Evolutionary conservation across 2,888 invertebrate species (phyloP), one percentile per base, ranked within the genome.

Genomic region (Molanna angustata): DNA sequence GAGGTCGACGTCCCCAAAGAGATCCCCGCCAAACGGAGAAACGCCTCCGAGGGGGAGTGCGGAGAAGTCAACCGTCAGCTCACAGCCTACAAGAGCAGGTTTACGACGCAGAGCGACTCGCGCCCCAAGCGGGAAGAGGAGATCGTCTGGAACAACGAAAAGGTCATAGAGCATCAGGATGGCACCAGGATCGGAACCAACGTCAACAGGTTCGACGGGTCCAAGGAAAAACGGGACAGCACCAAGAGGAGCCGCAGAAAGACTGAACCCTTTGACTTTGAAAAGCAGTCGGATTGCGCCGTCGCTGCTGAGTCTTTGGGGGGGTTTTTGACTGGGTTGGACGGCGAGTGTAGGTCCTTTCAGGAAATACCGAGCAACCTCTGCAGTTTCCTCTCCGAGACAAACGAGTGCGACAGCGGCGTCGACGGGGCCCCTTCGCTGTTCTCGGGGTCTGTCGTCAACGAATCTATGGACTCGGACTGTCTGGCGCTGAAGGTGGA

Each of bases 241-340:
- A 58, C 54, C 2, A 58, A 58, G 21, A 42, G 58, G 11, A 54
- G 54, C 37, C 18, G 58, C 1, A 49, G 59, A 37, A 59, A 59
- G 54, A 52, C 59, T 14, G 59, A 59, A 35, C 54, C 57, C 1
- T 59, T 59, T 22, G 55, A 59, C 31, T 54, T 59, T 21, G 50
- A 46, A 9, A 22, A 44, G 19, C 56, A 57, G 33, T 41, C 37
- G 9, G 46, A 46, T 2, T 16, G 22, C 2, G 18, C 14, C n/a
- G 13, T 41, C 4, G 31, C 4, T 2, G 43, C 48, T 22, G 35
- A 31, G 2, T 19, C n/a, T n/a, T 35, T 13, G 1, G 22, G 32
- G 20, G 21, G 21, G 13, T 2, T 9, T 6, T 21, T n/a, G n/a
- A 7, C 6, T 3, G 3, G 17, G 2, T n/a, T 41, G 9, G 41